Percentiles rank a stretch among this genome's conserved stretches.
phyloP scores from a whole-genome alignment of 2,797 vertebrate species.

The Thamnophis elegans region DNA sequence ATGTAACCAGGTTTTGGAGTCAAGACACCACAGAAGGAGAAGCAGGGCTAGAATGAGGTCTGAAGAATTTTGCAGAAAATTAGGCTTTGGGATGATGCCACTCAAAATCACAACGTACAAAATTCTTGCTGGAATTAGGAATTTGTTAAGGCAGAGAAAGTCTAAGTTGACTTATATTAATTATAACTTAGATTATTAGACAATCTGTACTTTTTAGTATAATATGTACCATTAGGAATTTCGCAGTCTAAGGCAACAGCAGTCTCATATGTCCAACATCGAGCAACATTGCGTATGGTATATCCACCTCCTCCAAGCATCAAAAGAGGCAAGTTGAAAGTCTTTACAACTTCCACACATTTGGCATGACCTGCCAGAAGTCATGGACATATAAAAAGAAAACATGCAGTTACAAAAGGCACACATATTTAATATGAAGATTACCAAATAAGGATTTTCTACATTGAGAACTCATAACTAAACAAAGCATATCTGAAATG shows the following conservation, averaged over 20 bases:
- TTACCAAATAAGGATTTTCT: background rate
- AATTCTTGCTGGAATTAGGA: background rate
- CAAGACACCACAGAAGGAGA: background rate
- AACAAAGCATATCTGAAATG: background rate
- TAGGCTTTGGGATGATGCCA: background rate
- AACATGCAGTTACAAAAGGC: background rate
- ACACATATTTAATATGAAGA: background rate
- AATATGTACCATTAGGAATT: slow-evolving; percentile 83
- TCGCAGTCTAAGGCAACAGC: slow-evolving; percentile 82
- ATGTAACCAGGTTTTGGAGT: background rate
- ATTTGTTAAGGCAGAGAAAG: background rate
- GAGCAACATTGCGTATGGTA: slow-evolving; percentile 81
- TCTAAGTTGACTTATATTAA: background rate
- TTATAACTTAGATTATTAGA: background rate
- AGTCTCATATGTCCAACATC: slow-evolving; percentile 82
- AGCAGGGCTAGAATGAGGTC: background rate
- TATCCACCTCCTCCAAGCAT: slow-evolving; percentile 83
- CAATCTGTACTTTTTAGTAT: background rate
- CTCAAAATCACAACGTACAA: background rate
- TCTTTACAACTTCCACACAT: slow-evolving; percentile 92
- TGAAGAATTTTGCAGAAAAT: background rate
- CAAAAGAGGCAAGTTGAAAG: slow-evolving; percentile 84
- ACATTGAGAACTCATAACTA: background rate
- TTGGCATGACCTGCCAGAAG: slow-evolving; percentile 83
- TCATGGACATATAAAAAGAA: background rate